Percentiles rank a stretch among this genome's conserved stretches.
These are phyloP conservation scores for Daubentonia madagascariensis DNA, from an alignment of 2,113 vertebrate genomes.

Conservation along the genomic window DNA sequence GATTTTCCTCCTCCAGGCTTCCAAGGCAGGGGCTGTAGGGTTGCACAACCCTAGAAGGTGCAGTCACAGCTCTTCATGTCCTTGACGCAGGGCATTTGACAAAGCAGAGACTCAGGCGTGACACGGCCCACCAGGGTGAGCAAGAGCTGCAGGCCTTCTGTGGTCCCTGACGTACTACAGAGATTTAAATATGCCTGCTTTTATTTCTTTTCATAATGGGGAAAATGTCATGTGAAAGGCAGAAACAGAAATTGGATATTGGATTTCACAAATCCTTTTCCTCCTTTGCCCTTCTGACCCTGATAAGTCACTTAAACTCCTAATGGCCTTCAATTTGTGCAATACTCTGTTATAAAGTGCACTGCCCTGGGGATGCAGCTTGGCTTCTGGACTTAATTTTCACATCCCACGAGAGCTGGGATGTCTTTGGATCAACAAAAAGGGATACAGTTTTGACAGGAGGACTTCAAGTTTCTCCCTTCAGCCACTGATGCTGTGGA, in stretches of 20 bases:
- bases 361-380: not conserved
- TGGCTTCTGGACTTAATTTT: not conserved
- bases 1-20: not conserved
- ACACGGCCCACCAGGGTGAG: not conserved
- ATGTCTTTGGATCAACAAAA: not conserved
- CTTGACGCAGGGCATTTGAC: no score
- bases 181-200: slow-evolving; percentile 1
- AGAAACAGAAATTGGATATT: slow-evolving; percentile 29
- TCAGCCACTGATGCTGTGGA: not conserved
- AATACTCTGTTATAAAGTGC: not conserved
- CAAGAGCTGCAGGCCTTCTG: not conserved
- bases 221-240: slow-evolving; percentile 5
- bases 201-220: not conserved
- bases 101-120: not conserved
- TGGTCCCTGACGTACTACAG: not conserved
- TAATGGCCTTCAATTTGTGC: not conserved
- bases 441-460: not conserved
- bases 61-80: not conserved
- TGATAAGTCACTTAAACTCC: slow-evolving; percentile 24
- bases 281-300: not conserved
- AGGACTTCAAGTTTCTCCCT: not conserved
- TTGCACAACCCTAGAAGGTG: no score
- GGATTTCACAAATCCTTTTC: slow-evolving; percentile 40
- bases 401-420: not conserved
- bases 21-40: not conserved